Percentiles rank a stretch among this genome's conserved stretches.
Conservation (phyloP, 2,797 vertebrate species). For the Gambelia wislizenii region DNA sequence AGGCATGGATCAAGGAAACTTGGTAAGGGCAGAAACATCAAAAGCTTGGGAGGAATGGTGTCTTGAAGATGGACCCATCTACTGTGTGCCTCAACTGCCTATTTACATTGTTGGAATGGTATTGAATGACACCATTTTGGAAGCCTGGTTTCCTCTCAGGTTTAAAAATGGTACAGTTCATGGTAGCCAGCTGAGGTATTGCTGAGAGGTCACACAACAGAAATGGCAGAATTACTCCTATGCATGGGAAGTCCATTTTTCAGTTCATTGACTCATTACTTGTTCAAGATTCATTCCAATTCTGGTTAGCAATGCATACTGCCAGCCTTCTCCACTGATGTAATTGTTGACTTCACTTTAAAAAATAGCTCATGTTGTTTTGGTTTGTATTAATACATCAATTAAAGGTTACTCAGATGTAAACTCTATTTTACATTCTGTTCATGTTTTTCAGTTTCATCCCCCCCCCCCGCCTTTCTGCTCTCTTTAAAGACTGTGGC, state of each 20-base stretch:
- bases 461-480: not conserved
- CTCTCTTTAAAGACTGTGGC: not conserved
- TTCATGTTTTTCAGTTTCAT: not conserved
- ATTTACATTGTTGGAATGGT: not conserved
- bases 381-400: not conserved
- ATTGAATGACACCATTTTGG: not conserved
- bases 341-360: not conserved
- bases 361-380: not conserved
- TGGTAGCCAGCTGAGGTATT: not conserved
- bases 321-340: not conserved
- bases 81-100: not conserved
- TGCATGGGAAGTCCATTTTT: not conserved
- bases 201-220: not conserved
- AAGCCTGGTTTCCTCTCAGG: not conserved
- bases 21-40: not conserved
- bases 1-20: not conserved
- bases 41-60: not conserved
- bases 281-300: not conserved
- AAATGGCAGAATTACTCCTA: not conserved
- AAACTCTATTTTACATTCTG: not conserved
- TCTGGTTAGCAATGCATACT: not conserved
- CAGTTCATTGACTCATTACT: not conserved
- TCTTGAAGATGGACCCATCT: not conserved
- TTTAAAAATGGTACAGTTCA: not conserved
- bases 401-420: not conserved